These are phyloP conservation scores for Taeniopygia guttata DNA, from an alignment of 2,797 vertebrate genomes.

Conservation along the genomic window DNA sequence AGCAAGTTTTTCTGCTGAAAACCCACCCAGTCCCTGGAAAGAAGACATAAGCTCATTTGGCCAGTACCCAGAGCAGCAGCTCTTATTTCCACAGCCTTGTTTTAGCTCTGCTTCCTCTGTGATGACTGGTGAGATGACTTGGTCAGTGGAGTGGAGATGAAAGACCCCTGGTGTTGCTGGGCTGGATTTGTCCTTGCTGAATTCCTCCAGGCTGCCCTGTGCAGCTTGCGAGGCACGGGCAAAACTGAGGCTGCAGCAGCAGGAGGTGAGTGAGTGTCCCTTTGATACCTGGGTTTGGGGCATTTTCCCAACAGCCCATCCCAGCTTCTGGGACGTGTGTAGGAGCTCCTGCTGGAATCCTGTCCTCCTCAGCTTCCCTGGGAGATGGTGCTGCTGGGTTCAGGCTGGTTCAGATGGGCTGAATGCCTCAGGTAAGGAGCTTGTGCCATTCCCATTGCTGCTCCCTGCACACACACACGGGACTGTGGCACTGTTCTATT, in stretches of 20 bases:
- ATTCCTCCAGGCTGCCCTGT: not conserved
- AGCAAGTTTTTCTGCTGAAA: not conserved
- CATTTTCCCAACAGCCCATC: not conserved
- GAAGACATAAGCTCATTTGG: not conserved
- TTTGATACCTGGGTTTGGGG: too few relatives aligned
- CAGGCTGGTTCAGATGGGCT: fast-evolving
- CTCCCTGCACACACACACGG: fast-evolving
- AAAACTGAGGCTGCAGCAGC: not conserved
- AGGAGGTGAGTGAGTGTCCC: not conserved
- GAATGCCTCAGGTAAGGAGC: not conserved
- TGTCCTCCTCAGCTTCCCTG: not conserved
- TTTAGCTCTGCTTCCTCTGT: not conserved
- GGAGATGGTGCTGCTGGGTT: not conserved
- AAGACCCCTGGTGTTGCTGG: not conserved
- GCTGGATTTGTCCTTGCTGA: not conserved
- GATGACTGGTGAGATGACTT: fast-evolving
- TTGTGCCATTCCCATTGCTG: fast-evolving
- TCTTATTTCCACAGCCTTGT: not conserved
- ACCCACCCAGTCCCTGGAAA: not conserved
- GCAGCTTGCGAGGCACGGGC: not conserved
- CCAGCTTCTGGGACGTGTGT: not conserved
- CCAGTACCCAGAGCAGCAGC: not conserved
- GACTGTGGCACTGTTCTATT: not conserved
- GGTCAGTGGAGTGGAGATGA: not conserved
- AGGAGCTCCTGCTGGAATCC: not conserved